phyloP scores from a whole-genome alignment of 2,888 invertebrate species.

The Himalopsyche kuldschensis region DNA sequence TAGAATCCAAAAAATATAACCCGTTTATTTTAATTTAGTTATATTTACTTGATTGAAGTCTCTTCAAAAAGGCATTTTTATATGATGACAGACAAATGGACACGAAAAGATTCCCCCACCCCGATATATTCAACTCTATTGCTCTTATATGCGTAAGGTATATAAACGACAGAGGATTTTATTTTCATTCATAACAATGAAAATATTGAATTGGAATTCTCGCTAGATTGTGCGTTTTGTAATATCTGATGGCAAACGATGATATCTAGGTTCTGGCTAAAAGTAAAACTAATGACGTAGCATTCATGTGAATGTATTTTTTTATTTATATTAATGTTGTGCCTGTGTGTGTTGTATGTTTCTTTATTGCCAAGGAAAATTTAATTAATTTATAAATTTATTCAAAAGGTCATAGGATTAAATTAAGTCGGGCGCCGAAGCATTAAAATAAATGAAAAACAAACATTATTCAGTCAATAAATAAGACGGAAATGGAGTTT shows the following conservation, averaged over 20 bases:
- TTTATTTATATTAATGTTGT: not conserved
- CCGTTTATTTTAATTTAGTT: too few species aligned
- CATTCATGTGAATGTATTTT: not conserved
- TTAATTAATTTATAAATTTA: slow-evolving; percentile 17
- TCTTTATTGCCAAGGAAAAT: not conserved
- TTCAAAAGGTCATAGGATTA: slow-evolving; percentile 17
- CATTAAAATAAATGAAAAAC: not conserved
- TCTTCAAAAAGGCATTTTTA: too few species aligned
- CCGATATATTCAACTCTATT: too few species aligned
- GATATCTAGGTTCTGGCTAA: not conserved
- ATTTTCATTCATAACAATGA: too few species aligned
- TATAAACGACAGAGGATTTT: too few species aligned
- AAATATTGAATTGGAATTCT: not conserved
- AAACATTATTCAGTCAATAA: not conserved
- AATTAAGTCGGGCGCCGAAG: slow-evolving; percentile 6
- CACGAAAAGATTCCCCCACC: too few species aligned
- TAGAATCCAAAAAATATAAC: too few species aligned
- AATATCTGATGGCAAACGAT: not conserved
- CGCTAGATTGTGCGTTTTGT: not conserved
- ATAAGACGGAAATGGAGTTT: not conserved
- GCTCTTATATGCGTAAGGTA: too few species aligned
- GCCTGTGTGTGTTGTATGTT: not conserved
- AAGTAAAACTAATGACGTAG: not conserved
- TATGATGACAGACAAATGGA: too few species aligned
- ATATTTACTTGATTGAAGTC: too few species aligned